Conservation (phyloP, 2,113 vertebrate genomes). For the Parus major region DNA sequence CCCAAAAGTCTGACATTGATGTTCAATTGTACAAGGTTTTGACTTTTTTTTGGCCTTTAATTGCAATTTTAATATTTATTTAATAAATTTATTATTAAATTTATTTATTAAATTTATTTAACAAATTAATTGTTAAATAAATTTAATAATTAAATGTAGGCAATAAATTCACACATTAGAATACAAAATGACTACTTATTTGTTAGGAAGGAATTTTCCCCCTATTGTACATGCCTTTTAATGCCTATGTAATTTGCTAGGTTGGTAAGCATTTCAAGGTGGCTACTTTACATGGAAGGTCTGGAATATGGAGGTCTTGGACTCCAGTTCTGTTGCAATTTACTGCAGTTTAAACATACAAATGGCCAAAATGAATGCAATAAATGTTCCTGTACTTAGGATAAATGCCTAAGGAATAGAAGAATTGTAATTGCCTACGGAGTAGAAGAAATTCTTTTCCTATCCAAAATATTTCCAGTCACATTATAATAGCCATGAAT, state of each 20-base stretch:
- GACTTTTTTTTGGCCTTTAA: neutral
- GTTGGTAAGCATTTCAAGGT: neutral
- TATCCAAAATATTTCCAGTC: neutral
- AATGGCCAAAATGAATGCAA: neutral
- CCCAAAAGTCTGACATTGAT: neutral
- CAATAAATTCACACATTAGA: neutral
- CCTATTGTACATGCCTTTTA: neutral
- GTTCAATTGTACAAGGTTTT: neutral
- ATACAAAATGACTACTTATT: neutral
- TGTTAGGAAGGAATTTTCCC: neutral
- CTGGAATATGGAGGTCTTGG: neutral
- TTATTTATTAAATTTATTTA: too few species aligned
- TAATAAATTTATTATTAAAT: too few species aligned
- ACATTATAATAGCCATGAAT: neutral
- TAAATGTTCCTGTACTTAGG: neutral
- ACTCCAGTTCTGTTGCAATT: neutral
- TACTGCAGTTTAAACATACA: neutral
- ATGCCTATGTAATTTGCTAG: neutral
- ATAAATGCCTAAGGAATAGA: neutral
- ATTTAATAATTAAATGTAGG: neutral
- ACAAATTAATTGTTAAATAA: too few species aligned
- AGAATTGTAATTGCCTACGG: neutral
- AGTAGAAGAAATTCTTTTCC: neutral
- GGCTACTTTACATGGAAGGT: neutral
- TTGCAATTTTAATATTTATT: neutral